Evolutionary conservation across 37 sponge, comb jelly and placozoan genomes (phyloP), one percentile per base, ranked within the genome.

Genomic region (Theonella swinhoei): DNA sequence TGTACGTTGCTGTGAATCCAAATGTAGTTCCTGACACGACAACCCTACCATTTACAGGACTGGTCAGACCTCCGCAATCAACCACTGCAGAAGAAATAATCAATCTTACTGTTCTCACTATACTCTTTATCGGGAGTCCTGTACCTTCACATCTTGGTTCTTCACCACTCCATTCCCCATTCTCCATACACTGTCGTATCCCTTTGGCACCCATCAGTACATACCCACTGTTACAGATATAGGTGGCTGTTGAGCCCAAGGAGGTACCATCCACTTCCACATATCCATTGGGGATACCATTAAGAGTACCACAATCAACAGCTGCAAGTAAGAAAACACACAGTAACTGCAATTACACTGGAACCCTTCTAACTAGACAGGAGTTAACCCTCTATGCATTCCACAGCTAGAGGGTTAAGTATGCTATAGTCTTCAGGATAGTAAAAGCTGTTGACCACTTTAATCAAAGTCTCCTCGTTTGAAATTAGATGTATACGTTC

Each of bases 301-400:
- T 19, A 26, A 87, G 74, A 36, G 60, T n/a, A 22, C 77, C 85
- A 75, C 94, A 94, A 24, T 83, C 80, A 70, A 91, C 29, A 38
- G 74, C 82, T 72, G 42, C 32, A 64, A 64, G 37, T 28, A 28
- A 63, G 64, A 2, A 11, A n/a, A n/a, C n/a, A 7, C 3, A 5
- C 39, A n/a, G n/a, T n/a, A n/a, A n/a, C n/a, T n/a, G n/a, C n/a
- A n/a, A n/a, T n/a, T n/a, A n/a, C n/a, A n/a, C n/a, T n/a, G n/a
- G n/a, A n/a, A n/a, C n/a, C n/a, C n/a, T n/a, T n/a, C n/a, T n/a
- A n/a, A n/a, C n/a, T n/a, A n/a, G n/a, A n/a, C n/a, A n/a, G n/a
- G n/a, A n/a, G n/a, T n/a, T n/a, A n/a, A n/a, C n/a, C n/a, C n/a
- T n/a, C n/a, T n/a, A n/a, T n/a, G n/a, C n/a, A n/a, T n/a, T n/a